Conservation (phyloP, 2,113 vertebrate genomes). For the Hydropotes inermis region DNA sequence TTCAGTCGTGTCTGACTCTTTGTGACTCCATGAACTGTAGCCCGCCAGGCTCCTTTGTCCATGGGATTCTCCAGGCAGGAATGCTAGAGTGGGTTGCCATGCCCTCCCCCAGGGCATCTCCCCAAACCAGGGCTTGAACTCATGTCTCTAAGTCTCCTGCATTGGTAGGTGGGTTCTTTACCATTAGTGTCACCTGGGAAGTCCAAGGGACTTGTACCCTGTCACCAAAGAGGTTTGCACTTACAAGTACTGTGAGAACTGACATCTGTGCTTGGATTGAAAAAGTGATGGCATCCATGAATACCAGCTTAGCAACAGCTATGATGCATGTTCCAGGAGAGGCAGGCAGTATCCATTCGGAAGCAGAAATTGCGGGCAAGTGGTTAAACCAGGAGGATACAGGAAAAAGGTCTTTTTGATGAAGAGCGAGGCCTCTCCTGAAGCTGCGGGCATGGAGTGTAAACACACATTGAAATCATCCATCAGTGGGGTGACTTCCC, state of each 20-base stretch:
- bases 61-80: neutral
- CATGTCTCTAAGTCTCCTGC: neutral
- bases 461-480: slow-evolving; percentile 34
- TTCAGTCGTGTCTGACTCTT: neutral
- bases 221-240: neutral
- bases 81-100: neutral
- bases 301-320: neutral
- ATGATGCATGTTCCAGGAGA: neutral
- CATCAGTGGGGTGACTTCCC: slow-evolving; percentile 17
- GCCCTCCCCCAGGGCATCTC: neutral
- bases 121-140: neutral
- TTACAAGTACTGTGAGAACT: neutral
- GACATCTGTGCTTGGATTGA: neutral
- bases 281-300: neutral
- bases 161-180: neutral
- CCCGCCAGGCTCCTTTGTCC: neutral
- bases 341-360: neutral
- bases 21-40: neutral
- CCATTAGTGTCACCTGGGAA: neutral
- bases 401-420: slow-evolving; percentile 22
- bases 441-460: neutral
- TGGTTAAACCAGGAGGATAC: neutral
- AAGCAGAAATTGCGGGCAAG: neutral
- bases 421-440: neutral
- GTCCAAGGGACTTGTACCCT: neutral